phyloP scores from a whole-genome alignment of 2,797 vertebrate genomes.

The Phalanger gymnotis region DNA sequence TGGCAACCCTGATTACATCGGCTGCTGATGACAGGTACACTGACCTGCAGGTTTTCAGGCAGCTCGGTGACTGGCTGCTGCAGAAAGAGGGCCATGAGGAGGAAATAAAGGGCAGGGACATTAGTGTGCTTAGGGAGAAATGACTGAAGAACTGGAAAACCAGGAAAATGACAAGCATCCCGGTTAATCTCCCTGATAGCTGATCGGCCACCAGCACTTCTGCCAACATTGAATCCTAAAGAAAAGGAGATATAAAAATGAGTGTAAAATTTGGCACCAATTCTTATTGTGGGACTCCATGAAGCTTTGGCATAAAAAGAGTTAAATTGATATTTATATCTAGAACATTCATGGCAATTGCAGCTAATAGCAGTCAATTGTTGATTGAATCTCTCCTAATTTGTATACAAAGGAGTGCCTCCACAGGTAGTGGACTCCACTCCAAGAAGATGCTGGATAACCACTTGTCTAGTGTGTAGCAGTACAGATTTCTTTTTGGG shows the following conservation, averaged over 20 bases:
- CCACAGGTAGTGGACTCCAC: background rate
- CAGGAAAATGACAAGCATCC: constrained; percentile 97
- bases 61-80: constrained; percentile 98
- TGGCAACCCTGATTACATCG: constrained; percentile 86
- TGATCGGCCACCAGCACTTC: constrained; percentile 94
- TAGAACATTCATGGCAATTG: background rate
- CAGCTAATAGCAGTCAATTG: background rate
- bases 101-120: constrained; percentile 97
- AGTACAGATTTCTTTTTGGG: background rate
- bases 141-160: constrained; percentile 95
- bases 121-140: constrained; percentile 98
- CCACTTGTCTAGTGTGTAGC: background rate
- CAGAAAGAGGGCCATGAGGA: constrained; percentile 98
- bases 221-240: constrained; percentile 97
- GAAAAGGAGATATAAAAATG: background rate
- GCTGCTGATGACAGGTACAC: constrained; percentile 89
- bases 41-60: constrained; percentile 99
- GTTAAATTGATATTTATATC: background rate
- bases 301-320: background rate
- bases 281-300: background rate
- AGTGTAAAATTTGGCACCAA: constrained; percentile 16
- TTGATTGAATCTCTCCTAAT: background rate
- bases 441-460: background rate
- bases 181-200: constrained; percentile 96
- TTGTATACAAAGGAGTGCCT: background rate